A percentile compares a stretch with the other conserved stretches of the same genome.
These are phyloP conservation scores for Proisotoma minuta DNA, from an alignment of 2,888 invertebrate genomes.

Conservation along the genomic window DNA sequence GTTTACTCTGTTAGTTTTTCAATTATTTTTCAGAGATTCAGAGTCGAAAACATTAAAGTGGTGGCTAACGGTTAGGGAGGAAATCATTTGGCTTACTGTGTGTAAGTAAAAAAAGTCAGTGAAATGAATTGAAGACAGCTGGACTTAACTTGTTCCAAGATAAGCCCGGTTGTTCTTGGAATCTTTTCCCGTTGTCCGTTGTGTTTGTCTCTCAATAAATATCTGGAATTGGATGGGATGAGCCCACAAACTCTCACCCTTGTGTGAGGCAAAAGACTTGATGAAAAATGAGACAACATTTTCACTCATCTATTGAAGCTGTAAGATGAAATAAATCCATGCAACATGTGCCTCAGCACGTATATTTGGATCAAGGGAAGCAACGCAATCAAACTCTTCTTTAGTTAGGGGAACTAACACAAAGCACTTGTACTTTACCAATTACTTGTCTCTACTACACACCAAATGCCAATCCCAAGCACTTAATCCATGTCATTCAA, in stretches of 20 bases:
- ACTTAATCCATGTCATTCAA: neutral
- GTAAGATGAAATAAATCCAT: neutral
- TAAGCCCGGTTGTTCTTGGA: neutral
- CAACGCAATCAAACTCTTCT: conserved; percentile 1
- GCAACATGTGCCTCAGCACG: neutral
- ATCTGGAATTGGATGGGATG: too few relatives aligned
- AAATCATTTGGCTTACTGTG: too few relatives aligned
- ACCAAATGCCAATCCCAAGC: neutral
- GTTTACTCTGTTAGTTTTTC: too few relatives aligned
- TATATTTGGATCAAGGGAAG: neutral
- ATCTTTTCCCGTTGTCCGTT: neutral
- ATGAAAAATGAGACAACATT: conserved; percentile 5
- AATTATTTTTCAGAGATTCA: too few relatives aligned
- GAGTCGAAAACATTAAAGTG: too few relatives aligned
- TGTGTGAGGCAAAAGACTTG: neutral
- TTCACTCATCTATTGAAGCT: neutral
- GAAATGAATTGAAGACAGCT: neutral
- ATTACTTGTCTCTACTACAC: too few relatives aligned
- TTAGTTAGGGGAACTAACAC: too few relatives aligned
- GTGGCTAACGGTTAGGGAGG: too few relatives aligned
- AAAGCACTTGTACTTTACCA: too few relatives aligned
- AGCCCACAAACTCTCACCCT: neutral
- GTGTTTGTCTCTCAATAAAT: neutral
- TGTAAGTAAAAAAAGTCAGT: too few relatives aligned
- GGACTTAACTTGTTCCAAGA: conserved; percentile 2